Conservation (phyloP, 2,113 vertebrate species). For the Patagioenas fasciata region DNA sequence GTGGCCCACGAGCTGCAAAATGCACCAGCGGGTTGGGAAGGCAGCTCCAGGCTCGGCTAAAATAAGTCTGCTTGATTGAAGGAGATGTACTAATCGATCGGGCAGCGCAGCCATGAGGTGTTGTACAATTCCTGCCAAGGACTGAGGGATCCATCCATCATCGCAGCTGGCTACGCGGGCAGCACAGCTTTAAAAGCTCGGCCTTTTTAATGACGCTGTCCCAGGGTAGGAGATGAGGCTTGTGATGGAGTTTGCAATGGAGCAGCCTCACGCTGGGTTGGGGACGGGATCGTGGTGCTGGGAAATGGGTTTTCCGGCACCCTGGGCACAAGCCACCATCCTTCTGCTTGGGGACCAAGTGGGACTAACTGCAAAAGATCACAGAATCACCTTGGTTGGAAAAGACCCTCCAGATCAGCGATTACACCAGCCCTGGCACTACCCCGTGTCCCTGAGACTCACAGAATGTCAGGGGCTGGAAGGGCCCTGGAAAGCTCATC, state of each 20-base stretch:
- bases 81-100: neutral
- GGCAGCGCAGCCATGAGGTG: neutral
- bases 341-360: neutral
- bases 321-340: neutral
- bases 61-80: neutral
- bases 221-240: neutral
- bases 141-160: neutral
- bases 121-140: neutral
- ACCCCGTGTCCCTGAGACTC: too few species aligned
- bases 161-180: fast-evolving
- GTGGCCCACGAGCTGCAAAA: neutral
- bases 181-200: neutral
- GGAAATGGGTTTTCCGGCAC: neutral
- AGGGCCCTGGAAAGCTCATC: too few species aligned
- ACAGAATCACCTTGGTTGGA: too few species aligned
- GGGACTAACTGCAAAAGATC: fast-evolving
- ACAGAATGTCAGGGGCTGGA: too few species aligned
- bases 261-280: neutral
- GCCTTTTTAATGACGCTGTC: neutral
- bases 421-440: too few species aligned
- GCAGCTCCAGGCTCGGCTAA: neutral
- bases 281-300: fast-evolving
- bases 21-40: neutral
- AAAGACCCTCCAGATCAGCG: too few species aligned
- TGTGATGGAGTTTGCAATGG: neutral